Conservation (phyloP, 2,797 vertebrate genomes). For the Pitangus sulphuratus region DNA sequence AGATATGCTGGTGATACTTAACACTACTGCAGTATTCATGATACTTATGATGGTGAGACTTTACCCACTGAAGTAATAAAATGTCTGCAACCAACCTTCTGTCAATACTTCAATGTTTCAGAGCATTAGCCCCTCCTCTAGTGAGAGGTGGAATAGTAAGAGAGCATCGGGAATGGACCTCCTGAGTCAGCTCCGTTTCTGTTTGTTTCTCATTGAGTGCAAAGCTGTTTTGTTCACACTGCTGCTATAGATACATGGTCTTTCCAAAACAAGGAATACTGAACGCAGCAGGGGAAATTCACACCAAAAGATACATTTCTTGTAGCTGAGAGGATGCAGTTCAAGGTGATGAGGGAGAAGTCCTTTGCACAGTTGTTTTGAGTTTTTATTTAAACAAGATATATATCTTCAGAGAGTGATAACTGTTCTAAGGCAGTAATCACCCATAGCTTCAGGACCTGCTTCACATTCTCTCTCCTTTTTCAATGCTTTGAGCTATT, state of each 20-base stretch:
- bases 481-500: neutral
- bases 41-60: neutral
- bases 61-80: neutral
- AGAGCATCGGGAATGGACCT: neutral
- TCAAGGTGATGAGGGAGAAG: neutral
- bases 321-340: neutral
- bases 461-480: neutral
- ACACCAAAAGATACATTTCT: neutral
- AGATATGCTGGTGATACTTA: neutral
- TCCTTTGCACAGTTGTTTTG: neutral
- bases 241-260: neutral
- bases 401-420: neutral
- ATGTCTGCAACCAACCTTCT: neutral
- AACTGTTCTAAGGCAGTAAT: neutral
- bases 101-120: neutral
- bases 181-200: neutral
- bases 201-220: neutral
- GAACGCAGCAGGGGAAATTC: neutral
- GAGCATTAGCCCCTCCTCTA: neutral
- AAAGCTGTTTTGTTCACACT: neutral
- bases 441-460: neutral
- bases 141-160: neutral
- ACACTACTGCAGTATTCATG: neutral
- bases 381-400: slow-evolving; percentile 11
- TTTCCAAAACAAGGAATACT: neutral